Base-by-base conservation (phyloP, 1,140 invertebrate genomes). In the Laodelphax striatellus region DNA sequence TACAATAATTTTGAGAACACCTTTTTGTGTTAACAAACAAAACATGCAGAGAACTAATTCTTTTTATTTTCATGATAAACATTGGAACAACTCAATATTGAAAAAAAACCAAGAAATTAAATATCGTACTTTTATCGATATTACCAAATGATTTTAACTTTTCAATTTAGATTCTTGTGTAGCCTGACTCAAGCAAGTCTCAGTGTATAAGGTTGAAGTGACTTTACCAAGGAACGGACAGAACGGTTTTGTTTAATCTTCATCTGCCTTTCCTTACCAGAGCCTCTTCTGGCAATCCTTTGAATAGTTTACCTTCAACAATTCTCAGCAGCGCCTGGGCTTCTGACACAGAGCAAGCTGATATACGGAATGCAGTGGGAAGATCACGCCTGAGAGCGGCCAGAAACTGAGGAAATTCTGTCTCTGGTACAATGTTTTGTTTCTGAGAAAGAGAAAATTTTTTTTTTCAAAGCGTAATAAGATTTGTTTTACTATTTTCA, bases 351-450 rank as follows among this genome's bases (percentile, higher is more conserved):
- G 84, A 90, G 1, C 84, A 87, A 11, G 77, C 78, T 2, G 93
- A 96, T 58, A 98, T 92, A 44, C 95, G 79, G 76, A 98, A 98
- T 46, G 93, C 88, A 14, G 90, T 86, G 1, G 94, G 94, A 10
- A 98, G 74, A 70, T 89, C 86, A 62, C 84, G 79, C 68, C 82
- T 83, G 62, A 98, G 79, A 19, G 75, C 76, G 5, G 73, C 71
- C 66, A 95, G 83, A 71, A 98, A 96, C 17, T 75, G 68, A 52
- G 84, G 75, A 90, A 91, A 97, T 79, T 95, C 86, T 60, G 82
- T 82, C 61, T 85, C 82, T 1, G 85, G 82, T 58, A 93, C 87
- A 52, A 97, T 85, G 59, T 84, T 82, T 73, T 95, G 90, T 16
- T 73, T 75, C 88, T 90, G 64, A 19, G 78, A 72, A 52, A 41